Base-by-base conservation (phyloP, 2,888 invertebrate genomes). In the Gymnosoma rotundatum region DNA sequence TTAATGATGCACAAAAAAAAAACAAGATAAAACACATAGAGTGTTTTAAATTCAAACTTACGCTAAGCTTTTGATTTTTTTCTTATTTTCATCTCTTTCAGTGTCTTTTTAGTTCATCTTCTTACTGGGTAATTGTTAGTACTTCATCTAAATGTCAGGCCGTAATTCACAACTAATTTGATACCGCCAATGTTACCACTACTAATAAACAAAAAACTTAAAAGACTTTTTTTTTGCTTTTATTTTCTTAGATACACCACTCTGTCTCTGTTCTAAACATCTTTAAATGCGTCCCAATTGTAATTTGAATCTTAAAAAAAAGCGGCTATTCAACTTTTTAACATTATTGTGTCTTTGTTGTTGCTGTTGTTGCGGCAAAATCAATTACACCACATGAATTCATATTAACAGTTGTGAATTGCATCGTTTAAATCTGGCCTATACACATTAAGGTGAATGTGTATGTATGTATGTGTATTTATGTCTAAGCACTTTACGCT, bases 141-240 rank as follows among this genome's bases (percentile, higher is more conserved):
- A 90, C 91, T 91, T 90, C 91, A 90, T 90, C 90, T 90, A 90
- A 91, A 90, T 91, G 90, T 90, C 90, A 91, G 89, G 88, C 88
- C 89, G 91, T 89, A 90, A 89, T 89, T 89, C 88, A 89, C 89
- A 88, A 89, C 89, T 79, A 83, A 84, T 84, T 84, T 84, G 84
- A 84, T 81, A 81, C 78, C 73, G 81, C 73, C 84, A 64, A 83
- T 67, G 66, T 60, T 60, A 76, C 73, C 66, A 70, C 70, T 21
- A 70, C 70, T 45, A 78, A 61, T 50, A 74, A 56, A 48, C 67
- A 70, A 42, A 83, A 75, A 78, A 82, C 69, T 56, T 36, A 54
- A 58, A 80, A 76, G 58, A 58, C 73, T 63, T 54, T 42, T 42
- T 12, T 67, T 74, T 48, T 2, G 32, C 8, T 32, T n/a, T 32